These are phyloP conservation scores for Altica lythri DNA, from an alignment of 2,888 invertebrate species.

Conservation along the genomic window DNA sequence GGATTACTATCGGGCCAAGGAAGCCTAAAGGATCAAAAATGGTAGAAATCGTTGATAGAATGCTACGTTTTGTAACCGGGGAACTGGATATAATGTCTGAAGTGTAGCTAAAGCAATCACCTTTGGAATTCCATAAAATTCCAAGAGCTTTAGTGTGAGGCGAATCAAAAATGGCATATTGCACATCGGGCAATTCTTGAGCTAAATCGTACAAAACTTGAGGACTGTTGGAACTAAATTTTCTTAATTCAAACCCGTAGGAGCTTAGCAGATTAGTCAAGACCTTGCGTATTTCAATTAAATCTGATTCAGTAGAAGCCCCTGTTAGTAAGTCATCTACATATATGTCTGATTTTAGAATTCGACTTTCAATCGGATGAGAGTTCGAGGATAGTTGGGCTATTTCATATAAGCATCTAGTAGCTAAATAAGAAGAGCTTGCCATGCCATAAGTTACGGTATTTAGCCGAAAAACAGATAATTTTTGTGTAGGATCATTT, in stretches of 20 bases:
- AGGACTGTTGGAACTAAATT: constrained; percentile 16
- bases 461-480: constrained; percentile 11
- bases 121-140: too few relatives aligned
- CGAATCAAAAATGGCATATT: background rate
- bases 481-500: background rate
- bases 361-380: constrained; percentile 10
- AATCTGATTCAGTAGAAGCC: constrained; percentile 4
- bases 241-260: constrained; percentile 20
- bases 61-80: constrained; percentile 6
- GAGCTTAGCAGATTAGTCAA: constrained; percentile 5
- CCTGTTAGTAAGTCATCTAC: constrained; percentile 31
- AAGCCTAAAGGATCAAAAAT: constrained; percentile 22
- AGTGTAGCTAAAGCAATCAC: too few relatives aligned
- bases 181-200: background rate
- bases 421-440: constrained; percentile 23
- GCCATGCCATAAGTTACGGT: constrained; percentile 27
- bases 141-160: too few relatives aligned
- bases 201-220: background rate
- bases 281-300: constrained; percentile 10
- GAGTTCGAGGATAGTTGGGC: constrained; percentile 8
- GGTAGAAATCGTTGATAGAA: constrained; percentile 10
- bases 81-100: too few relatives aligned
- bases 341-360: constrained; percentile 27
- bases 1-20: constrained; percentile 11
- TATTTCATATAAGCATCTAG: constrained; percentile 25